phyloP scores from a whole-genome alignment of 1,140 invertebrate species.

The Drosophila neocordata region DNA sequence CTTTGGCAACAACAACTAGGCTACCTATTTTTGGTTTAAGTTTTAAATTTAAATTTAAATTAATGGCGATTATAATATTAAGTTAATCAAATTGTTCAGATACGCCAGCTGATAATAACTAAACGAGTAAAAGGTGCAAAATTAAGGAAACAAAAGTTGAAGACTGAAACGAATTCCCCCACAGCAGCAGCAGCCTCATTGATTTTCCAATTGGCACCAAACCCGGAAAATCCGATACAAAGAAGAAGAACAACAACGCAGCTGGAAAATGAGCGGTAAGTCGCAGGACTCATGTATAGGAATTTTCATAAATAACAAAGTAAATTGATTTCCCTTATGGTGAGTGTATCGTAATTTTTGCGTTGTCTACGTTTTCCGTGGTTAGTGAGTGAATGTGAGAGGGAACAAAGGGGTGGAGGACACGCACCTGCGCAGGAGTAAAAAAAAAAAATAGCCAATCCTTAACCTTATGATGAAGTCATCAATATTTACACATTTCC shows the following conservation, averaged over 20 bases:
- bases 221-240: background rate
- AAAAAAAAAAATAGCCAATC: background rate
- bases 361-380: background rate
- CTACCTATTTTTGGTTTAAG: background rate
- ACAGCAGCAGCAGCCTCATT: background rate
- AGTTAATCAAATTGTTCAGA: background rate
- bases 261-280: constrained; percentile 13
- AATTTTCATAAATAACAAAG: background rate
- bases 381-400: background rate
- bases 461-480: constrained; percentile 44
- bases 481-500: constrained; percentile 28
- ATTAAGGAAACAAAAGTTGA: background rate
- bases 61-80: background rate
- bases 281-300: background rate
- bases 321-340: background rate
- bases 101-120: background rate
- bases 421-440: constrained; percentile 12
- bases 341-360: constrained; percentile 1
- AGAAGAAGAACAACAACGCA: background rate
- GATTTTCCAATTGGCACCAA: constrained; percentile 2
- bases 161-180: background rate
- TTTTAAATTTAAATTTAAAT: constrained; percentile 12
- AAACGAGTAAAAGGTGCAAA: background rate
- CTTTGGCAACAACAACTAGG: background rate
- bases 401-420: background rate